A percentile compares a stretch with the other conserved stretches of the same genome.
Evolutionary conservation across 1,140 invertebrate genomes (phyloP).

Genomic region (Heliconius himera): DNA sequence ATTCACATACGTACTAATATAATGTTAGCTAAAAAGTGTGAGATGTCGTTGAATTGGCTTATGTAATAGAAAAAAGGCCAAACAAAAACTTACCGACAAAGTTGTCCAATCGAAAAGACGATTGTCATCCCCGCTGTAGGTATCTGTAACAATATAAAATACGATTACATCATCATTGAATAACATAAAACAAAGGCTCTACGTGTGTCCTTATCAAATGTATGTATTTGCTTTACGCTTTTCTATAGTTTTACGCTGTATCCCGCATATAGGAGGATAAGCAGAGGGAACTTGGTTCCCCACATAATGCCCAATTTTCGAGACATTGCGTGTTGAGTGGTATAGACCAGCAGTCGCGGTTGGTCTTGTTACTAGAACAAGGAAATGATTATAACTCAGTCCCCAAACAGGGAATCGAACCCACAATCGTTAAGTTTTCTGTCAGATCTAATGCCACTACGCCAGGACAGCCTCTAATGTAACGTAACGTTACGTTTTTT

Average conservation of each 20-base stretch:
- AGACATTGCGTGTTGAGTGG: not conserved
- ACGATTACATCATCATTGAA: not conserved
- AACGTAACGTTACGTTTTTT: too few relatives aligned
- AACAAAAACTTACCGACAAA: constrained; percentile 39
- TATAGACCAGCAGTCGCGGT: too few relatives aligned
- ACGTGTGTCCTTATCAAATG: not conserved
- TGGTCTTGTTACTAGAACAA: too few relatives aligned
- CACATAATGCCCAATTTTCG: not conserved
- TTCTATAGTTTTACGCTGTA: not conserved
- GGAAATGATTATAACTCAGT: too few relatives aligned
- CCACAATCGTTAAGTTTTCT: too few relatives aligned
- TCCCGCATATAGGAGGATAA: not conserved
- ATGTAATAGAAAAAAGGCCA: not conserved
- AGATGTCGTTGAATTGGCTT: not conserved
- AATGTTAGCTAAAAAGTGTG: too few relatives aligned
- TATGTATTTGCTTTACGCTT: not conserved
- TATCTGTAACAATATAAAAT: constrained; percentile 48
- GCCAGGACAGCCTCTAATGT: too few relatives aligned
- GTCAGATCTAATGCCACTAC: too few relatives aligned
- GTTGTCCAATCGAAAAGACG: constrained; percentile 30
- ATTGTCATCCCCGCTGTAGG: constrained; percentile 41
- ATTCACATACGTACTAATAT: too few relatives aligned
- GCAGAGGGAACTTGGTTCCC: not conserved
- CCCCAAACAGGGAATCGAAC: too few relatives aligned
- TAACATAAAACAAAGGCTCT: not conserved